These are phyloP conservation scores for Maniola jurtina DNA, from an alignment of 1,140 invertebrate genomes.

Conservation along the genomic window DNA sequence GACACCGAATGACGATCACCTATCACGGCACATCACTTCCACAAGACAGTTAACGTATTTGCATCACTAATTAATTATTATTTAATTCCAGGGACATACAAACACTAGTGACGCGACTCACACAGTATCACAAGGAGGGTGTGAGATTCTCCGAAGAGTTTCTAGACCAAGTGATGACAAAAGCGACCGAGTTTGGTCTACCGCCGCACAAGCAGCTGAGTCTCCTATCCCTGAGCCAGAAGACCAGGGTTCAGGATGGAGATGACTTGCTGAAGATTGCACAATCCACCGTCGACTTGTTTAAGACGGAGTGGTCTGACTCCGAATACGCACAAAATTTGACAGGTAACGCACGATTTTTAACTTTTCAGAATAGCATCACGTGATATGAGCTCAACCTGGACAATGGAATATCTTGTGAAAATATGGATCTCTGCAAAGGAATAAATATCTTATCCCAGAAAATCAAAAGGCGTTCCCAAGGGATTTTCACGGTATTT, in stretches of 20 bases:
- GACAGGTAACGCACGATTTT: conserved; percentile 29
- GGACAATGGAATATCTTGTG: too few relatives aligned
- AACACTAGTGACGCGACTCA: conserved; percentile 44
- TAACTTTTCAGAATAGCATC: too few relatives aligned
- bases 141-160: conserved; percentile 43
- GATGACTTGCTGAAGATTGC: conserved; percentile 39
- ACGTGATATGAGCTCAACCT: too few relatives aligned
- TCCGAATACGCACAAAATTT: conserved; percentile 32
- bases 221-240: conserved; percentile 45
- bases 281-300: conserved; percentile 42
- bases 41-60: too few relatives aligned
- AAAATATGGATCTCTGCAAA: too few relatives aligned
- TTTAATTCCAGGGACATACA: conserved; percentile 40
- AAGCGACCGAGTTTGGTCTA: conserved; percentile 36
- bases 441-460: too few relatives aligned
- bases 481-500: too few relatives aligned
- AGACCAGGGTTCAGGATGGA: conserved; percentile 20
- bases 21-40: too few relatives aligned
- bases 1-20: too few relatives aligned
- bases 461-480: too few relatives aligned
- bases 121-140: conserved; percentile 57
- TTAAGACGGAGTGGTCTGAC: conserved; percentile 46
- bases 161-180: conserved; percentile 34
- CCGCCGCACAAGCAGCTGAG: conserved; percentile 47
- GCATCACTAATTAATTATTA: background rate